phyloP scores from a whole-genome alignment of 2,113 vertebrate genomes.

The Bubalus kerabau region DNA sequence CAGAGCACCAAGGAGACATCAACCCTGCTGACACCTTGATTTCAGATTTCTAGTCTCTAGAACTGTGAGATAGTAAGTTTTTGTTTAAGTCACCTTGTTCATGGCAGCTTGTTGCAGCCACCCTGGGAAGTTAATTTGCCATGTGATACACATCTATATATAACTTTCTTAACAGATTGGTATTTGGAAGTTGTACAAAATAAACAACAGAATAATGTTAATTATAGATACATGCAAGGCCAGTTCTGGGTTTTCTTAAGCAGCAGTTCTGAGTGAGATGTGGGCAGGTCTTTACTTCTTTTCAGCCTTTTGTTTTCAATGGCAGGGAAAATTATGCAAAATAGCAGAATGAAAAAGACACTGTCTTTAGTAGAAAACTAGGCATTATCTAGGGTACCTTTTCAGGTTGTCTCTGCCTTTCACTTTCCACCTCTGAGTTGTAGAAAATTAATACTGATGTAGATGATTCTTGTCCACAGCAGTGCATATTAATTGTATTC shows the following conservation, averaged over 20 bases:
- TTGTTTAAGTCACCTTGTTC: not conserved
- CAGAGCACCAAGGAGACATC: not conserved
- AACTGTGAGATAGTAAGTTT: not conserved
- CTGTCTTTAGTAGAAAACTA: not conserved
- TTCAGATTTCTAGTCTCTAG: not conserved
- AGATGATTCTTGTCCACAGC: not conserved
- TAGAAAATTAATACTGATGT: not conserved
- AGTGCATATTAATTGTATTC: not conserved
- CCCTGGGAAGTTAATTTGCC: not conserved
- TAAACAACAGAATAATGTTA: not conserved
- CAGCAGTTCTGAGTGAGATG: not conserved
- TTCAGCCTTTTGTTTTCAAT: not conserved
- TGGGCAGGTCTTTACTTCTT: not conserved
- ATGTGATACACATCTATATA: rapidly evolving
- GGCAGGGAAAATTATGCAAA: not conserved
- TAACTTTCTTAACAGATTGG: not conserved
- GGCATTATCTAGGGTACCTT: not conserved
- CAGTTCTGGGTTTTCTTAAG: not conserved
- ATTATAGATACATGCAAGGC: not conserved
- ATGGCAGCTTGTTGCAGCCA: not conserved
- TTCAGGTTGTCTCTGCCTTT: not conserved
- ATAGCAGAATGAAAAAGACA: not conserved
- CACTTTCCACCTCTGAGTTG: not conserved
- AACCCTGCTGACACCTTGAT: not conserved
- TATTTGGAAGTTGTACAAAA: not conserved